phyloP scores from a whole-genome alignment of 2,797 vertebrate species.

The Onychomys leucogaster region DNA sequence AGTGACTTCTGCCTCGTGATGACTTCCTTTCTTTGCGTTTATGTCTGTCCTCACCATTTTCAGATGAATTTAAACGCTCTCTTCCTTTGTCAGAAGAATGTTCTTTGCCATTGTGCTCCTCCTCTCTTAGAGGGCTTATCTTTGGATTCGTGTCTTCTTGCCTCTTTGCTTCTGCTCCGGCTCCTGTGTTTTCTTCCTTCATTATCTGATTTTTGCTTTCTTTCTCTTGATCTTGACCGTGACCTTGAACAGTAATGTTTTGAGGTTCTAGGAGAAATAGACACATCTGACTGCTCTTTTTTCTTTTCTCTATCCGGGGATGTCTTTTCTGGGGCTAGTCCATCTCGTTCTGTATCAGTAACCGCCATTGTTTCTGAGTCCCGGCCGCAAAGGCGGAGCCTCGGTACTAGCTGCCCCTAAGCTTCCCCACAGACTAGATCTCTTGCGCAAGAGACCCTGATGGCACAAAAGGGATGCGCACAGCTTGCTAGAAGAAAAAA shows the following conservation, averaged over 20 bases:
- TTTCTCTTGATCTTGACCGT: constrained; percentile 93
- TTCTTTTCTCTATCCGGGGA: constrained; percentile 92
- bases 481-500: too few relatives aligned
- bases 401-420: too few relatives aligned
- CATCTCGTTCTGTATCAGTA: constrained; percentile 93
- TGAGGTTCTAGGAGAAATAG: constrained; percentile 93
- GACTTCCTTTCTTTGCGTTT: constrained; percentile 94
- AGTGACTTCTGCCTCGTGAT: constrained; percentile 93
- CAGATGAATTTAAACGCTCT: constrained; percentile 94
- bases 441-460: too few relatives aligned
- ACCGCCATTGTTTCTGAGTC: too few relatives aligned
- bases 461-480: too few relatives aligned
- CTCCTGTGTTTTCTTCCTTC: too few relatives aligned
- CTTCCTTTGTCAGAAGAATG: constrained; percentile 92
- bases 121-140: constrained; percentile 95
- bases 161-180: too few relatives aligned
- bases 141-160: constrained; percentile 97
- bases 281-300: constrained; percentile 92
- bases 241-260: constrained; percentile 97
- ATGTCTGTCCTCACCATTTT: constrained; percentile 96
- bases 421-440: too few relatives aligned
- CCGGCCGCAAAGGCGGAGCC: too few relatives aligned
- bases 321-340: constrained; percentile 88
- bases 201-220: constrained; percentile 93
- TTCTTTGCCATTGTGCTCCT: constrained; percentile 93